Evolutionary conservation across 2,797 vertebrate species (phyloP).

Genomic region (Phoebastria nigripes): DNA sequence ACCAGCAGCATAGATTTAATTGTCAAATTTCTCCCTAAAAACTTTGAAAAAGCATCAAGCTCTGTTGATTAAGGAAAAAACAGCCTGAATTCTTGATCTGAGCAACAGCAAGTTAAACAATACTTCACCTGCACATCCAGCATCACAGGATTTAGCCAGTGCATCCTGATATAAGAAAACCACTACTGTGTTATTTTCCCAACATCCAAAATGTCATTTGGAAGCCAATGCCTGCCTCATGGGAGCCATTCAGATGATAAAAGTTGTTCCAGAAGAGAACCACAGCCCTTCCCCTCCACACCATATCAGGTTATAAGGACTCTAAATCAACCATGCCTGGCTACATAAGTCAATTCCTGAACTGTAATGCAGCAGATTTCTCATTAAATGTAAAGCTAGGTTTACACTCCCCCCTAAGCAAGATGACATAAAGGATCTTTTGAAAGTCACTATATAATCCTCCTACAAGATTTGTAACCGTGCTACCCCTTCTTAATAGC

Average conservation of each 20-base stretch:
- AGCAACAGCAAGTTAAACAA: neutral
- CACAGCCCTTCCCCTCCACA: neutral
- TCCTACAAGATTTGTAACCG: neutral
- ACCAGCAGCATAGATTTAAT: neutral
- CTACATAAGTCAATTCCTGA: neutral
- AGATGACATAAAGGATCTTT: neutral
- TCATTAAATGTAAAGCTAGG: neutral
- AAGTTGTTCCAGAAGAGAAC: neutral
- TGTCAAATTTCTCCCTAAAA: neutral
- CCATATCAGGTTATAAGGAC: neutral
- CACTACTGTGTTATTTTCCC: neutral
- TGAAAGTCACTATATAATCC: neutral
- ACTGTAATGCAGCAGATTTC: neutral
- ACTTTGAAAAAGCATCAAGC: neutral
- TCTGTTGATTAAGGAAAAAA: neutral
- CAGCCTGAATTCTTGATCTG: neutral
- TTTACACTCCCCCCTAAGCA: neutral
- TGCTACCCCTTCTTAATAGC: neutral
- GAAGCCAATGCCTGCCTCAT: neutral
- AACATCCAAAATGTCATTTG: neutral
- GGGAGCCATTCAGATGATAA: neutral
- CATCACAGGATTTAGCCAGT: neutral
- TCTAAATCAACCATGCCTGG: neutral
- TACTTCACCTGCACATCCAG: neutral
- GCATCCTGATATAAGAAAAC: neutral